Percentiles rank a stretch among this genome's conserved stretches.
Conservation (phyloP, 2,113 vertebrate species). For the Mesocricetus auratus region DNA sequence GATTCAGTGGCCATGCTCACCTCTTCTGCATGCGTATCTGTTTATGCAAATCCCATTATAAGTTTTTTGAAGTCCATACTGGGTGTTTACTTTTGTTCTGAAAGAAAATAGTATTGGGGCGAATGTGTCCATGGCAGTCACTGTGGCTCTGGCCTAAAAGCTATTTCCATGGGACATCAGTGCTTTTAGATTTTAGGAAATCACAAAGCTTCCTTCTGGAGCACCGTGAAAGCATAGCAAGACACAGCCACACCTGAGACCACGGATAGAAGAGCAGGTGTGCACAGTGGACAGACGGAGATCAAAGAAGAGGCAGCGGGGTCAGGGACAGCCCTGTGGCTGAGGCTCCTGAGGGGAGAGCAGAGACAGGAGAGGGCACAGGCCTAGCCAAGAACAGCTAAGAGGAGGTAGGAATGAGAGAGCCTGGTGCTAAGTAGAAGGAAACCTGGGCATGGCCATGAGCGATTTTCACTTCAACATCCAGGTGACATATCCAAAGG, state of each 20-base stretch:
- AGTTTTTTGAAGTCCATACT: not conserved
- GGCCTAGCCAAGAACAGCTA: not conserved
- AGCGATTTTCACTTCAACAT: not conserved
- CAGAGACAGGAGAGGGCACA: not conserved
- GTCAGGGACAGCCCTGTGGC: not conserved
- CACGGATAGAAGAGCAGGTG: not conserved
- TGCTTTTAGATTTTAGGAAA: not conserved
- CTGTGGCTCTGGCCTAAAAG: not conserved
- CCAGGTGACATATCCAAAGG: not conserved
- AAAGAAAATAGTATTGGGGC: not conserved
- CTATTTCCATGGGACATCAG: not conserved
- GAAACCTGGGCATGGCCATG: not conserved
- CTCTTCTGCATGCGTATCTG: not conserved
- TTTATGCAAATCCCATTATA: not conserved
- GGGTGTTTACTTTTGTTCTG: not conserved
- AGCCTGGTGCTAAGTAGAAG: not conserved
- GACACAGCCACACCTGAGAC: not conserved
- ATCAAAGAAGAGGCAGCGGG: not conserved
- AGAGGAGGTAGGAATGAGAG: not conserved
- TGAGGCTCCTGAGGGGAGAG: not conserved
- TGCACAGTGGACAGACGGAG: not conserved
- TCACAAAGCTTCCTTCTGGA: not conserved
- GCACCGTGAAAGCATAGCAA: rapidly evolving
- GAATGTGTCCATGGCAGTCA: no score
- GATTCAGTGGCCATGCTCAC: no score